Evolutionary conservation across 2,113 vertebrate species (phyloP).

Genomic region (Eubucco bourcierii): DNA sequence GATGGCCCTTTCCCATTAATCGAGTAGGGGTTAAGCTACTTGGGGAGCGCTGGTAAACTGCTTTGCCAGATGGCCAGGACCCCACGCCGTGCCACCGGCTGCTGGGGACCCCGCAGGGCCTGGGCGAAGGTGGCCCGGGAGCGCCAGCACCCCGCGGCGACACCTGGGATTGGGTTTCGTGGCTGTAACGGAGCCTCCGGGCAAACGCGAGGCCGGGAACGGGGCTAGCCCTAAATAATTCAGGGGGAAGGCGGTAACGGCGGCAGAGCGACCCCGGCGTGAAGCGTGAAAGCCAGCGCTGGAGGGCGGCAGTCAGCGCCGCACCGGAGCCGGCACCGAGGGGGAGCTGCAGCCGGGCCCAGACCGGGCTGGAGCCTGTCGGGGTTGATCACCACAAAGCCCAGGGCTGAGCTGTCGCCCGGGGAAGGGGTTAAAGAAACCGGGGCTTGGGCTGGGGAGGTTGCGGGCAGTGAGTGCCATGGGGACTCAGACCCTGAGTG

Average conservation of each 20-base stretch:
- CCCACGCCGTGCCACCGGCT: neutral
- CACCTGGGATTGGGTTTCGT: conserved; percentile 50
- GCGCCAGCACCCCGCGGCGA: neutral
- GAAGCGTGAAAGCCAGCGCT: neutral
- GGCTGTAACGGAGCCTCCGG: conserved; percentile 56
- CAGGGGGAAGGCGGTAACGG: conserved; percentile 17
- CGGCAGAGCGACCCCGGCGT: neutral
- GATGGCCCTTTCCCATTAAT: neutral
- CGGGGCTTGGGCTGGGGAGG: neutral
- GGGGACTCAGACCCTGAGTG: neutral
- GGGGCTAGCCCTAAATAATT: conserved; percentile 65
- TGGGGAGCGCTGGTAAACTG: neutral
- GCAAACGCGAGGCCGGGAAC: neutral
- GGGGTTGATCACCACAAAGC: neutral
- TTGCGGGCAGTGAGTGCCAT: neutral
- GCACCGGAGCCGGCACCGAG: neutral
- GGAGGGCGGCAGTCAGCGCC: neutral
- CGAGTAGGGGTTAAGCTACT: conserved; percentile 1
- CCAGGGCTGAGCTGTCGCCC: neutral
- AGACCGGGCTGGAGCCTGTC: neutral
- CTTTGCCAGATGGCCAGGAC: conserved; percentile 46
- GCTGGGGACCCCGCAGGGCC: fast-evolving
- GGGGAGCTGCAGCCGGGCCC: neutral
- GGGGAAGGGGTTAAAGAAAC: neutral
- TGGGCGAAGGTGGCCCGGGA: neutral